A percentile compares a stretch with the other conserved stretches of the same genome.
These are phyloP conservation scores for Channa striata DNA, from an alignment of 2,797 vertebrate species.

Conservation along the genomic window DNA sequence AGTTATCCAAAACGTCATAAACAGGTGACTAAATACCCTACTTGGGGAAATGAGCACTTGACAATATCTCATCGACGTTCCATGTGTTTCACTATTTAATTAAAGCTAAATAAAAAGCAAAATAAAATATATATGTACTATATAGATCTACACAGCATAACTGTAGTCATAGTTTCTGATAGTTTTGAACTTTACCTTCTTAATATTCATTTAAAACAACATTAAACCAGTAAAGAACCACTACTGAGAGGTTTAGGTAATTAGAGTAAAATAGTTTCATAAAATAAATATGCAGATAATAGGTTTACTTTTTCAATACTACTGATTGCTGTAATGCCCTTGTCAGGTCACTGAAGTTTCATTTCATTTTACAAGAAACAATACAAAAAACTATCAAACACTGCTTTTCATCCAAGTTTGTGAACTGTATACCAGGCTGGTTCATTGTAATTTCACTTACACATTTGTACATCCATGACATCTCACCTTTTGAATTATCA, in stretches of 20 bases:
- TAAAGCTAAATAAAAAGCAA: too few relatives aligned
- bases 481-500: conserved; percentile 54
- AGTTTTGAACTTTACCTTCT: neutral
- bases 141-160: too few relatives aligned
- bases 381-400: neutral
- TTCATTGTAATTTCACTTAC: conserved; percentile 42
- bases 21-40: too few relatives aligned
- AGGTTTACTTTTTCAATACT: neutral
- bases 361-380: neutral
- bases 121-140: too few relatives aligned
- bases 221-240: neutral
- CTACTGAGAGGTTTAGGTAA: neutral
- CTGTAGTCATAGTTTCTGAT: neutral
- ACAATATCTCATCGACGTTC: too few relatives aligned
- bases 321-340: neutral
- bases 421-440: conserved; percentile 36
- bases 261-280: neutral
- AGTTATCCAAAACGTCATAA: too few relatives aligned
- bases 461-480: conserved; percentile 35
- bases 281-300: neutral
- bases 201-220: too few relatives aligned
- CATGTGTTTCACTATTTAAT: too few relatives aligned
- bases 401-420: conserved; percentile 40
- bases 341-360: too few relatives aligned
- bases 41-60: too few relatives aligned